Evolutionary conservation across 1,140 invertebrate genomes (phyloP), one percentile per base, ranked within the genome.

Genomic region (Drosophila pandora): DNA sequence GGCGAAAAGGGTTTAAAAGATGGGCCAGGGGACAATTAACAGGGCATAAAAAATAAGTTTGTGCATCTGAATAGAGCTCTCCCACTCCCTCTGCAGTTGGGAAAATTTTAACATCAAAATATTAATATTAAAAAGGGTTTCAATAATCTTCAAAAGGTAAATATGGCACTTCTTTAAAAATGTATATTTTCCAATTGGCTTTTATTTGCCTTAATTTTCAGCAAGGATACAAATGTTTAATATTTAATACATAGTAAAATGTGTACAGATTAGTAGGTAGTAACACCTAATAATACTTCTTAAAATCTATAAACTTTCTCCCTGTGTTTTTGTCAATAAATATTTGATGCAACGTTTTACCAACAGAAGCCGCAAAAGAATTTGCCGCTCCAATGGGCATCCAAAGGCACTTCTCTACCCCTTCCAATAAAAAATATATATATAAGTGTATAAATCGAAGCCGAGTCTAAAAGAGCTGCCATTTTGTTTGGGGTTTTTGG

Each of bases 311-410:
- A 47, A 21, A 28, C 10, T 64, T 64, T 63, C 43, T 52, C 28
- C 13, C 49, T 37, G 23, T 25, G 48, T 57, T 34, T 30, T 21
- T 30, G 52, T 17, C 37, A 58, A 58, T 58, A 43, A 67, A 70
- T 73, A 74, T 58, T 74, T 59, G 17, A 49, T 55, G 72, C 71
- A 75, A 75, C 71, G 62, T 61, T 67, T 65, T 49, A 37, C 34
- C 52, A 68, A 78, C 45, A 58, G 48, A 58, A 53, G 58, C 63
- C 56, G 56, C 76, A 84, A 85, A 76, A 76, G 80, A 79, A 84
- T 85, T 84, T 84, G 81, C 72, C 81, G 63, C 80, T 73, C 53
- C 76, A 79, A 30, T 76, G 81, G 76, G 58, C 72, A 62, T 57
- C 65, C 76, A 79, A 76, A 76, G 81, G 80, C 80, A 73, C 80